phyloP scores from a whole-genome alignment of 2,888 invertebrate genomes.

The Mimas tiliae region DNA sequence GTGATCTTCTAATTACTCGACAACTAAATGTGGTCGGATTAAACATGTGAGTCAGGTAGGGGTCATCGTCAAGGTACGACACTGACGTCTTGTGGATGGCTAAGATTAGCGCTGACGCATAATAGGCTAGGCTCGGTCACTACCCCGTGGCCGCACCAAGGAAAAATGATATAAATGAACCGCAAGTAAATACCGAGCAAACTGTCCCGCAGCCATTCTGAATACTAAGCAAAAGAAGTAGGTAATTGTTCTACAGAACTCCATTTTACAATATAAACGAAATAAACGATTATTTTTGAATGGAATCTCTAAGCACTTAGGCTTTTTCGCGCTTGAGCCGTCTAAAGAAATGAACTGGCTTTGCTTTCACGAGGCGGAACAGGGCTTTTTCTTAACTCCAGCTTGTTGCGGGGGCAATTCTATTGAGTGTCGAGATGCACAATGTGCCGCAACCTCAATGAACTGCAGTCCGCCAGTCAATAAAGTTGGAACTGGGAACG shows the following conservation, averaged over 20 bases:
- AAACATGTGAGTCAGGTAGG: constrained; percentile 58
- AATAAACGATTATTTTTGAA: constrained; percentile 58
- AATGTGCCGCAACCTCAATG: constrained; percentile 58
- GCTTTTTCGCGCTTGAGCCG: constrained; percentile 52
- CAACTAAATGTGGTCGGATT: constrained; percentile 43
- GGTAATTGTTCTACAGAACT: constrained; percentile 22
- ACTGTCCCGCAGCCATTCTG: constrained; percentile 10
- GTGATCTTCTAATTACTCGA: constrained; percentile 41
- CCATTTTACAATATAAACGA: constrained; percentile 37
- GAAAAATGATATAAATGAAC: constrained; percentile 29
- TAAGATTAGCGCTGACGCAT: constrained; percentile 76
- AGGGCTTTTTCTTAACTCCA: constrained; percentile 61
- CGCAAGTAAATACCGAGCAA: neutral
- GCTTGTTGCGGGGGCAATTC: constrained; percentile 54
- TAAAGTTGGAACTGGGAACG: constrained; percentile 43
- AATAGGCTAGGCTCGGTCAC: constrained; percentile 53
- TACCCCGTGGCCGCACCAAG: constrained; percentile 47
- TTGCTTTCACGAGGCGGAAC: constrained; percentile 65
- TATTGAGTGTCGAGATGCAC: constrained; percentile 58
- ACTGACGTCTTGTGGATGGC: constrained; percentile 51
- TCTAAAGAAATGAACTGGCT: constrained; percentile 57
- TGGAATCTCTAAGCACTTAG: constrained; percentile 48
- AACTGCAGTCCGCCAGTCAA: constrained; percentile 49
- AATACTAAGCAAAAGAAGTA: constrained; percentile 28
- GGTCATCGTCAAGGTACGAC: constrained; percentile 58